Conservation (phyloP, 2,888 invertebrate species). For the Cerastis rubricosa region DNA sequence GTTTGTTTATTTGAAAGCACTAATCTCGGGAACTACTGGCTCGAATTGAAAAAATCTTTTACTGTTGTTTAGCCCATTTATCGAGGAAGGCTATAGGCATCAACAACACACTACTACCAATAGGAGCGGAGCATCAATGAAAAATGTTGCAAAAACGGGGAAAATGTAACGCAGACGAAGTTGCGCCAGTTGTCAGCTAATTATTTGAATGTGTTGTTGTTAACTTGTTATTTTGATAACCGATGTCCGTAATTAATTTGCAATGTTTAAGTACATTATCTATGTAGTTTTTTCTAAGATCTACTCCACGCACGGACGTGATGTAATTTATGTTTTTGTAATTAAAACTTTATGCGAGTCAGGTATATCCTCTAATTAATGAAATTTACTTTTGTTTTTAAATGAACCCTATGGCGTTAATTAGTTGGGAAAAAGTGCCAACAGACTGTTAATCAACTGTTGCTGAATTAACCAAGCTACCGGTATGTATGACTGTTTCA, state of each 20-base stretch:
- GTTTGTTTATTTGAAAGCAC: too few relatives aligned
- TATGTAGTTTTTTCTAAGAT: not conserved
- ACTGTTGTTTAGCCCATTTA: too few relatives aligned
- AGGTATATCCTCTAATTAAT: slow-evolving; percentile 20
- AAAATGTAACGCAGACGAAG: too few relatives aligned
- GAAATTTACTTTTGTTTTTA: slow-evolving; percentile 6
- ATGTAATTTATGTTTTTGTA: not conserved
- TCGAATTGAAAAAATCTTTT: too few relatives aligned
- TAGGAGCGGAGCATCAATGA: too few relatives aligned
- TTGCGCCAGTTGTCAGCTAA: too few relatives aligned
- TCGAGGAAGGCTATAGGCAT: too few relatives aligned
- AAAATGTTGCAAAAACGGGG: too few relatives aligned
- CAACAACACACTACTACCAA: too few relatives aligned
- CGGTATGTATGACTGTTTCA: not conserved
- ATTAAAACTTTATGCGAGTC: slow-evolving; percentile 22
- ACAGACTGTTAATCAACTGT: slow-evolving; percentile 1
- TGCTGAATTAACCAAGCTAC: slow-evolving; percentile 10
- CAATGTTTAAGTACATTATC: not conserved
- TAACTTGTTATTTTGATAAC: not conserved
- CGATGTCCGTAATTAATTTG: not conserved
- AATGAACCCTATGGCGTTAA: slow-evolving; percentile 20
- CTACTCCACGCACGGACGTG: not conserved
- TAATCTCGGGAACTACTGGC: too few relatives aligned
- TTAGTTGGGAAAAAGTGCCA: slow-evolving; percentile 13
- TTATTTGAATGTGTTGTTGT: not conserved